phyloP scores from a whole-genome alignment of 2,888 invertebrate genomes.

The Callosobruchus maculatus region DNA sequence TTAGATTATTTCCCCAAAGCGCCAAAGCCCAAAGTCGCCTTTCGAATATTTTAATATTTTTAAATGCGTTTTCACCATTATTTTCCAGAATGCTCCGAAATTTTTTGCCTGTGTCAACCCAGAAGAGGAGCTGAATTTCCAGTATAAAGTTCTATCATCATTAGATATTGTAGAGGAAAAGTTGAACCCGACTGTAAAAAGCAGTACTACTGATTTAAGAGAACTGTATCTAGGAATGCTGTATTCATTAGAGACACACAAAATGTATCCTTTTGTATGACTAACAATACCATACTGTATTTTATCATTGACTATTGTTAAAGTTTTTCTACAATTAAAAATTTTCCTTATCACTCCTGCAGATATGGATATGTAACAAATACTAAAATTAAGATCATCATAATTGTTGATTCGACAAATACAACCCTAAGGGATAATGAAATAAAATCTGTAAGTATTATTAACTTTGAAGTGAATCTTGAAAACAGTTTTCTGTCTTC shows the following conservation, averaged over 20 bases:
- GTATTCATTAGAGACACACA: conserved; percentile 92
- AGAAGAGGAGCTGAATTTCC: conserved; percentile 82
- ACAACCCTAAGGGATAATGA: conserved; percentile 88
- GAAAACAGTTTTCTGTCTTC: no score
- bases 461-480: no score
- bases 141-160: conserved; percentile 90
- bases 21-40: background rate
- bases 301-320: no score
- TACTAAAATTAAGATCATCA: conserved; percentile 90
- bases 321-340: background rate
- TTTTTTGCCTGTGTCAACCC: conserved; percentile 76
- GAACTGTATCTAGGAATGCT: conserved; percentile 89
- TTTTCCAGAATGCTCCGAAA: conserved; percentile 85
- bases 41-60: no score
- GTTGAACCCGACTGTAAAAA: conserved; percentile 58
- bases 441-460: conserved; percentile 77
- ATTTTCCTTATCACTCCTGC: conserved; percentile 31
- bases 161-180: conserved; percentile 89
- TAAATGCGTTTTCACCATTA: no score
- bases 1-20: background rate
- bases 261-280: conserved; percentile 79
- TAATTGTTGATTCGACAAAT: conserved; percentile 88
- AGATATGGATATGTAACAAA: conserved; percentile 97
- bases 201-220: conserved; percentile 66
- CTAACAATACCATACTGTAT: no score